A percentile compares a stretch with the other conserved stretches of the same genome.
These are phyloP conservation scores for Plebejus melissa DNA, from an alignment of 2,888 invertebrate species.

Conservation along the genomic window DNA sequence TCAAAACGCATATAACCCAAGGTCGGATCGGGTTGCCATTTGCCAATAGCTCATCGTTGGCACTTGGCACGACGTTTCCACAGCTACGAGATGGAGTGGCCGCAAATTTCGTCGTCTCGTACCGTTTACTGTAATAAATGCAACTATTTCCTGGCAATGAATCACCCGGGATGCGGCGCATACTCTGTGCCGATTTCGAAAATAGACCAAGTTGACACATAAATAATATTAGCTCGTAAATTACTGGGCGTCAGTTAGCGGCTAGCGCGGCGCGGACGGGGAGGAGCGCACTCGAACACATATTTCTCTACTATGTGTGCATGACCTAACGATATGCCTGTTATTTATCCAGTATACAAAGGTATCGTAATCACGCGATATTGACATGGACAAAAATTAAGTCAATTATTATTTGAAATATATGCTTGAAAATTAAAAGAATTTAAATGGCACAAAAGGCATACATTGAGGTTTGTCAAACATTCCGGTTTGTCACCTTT, in stretches of 20 bases:
- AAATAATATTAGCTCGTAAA: slow-evolving; percentile 72
- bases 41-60: slow-evolving; percentile 8
- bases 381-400: not conserved
- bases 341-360: no score
- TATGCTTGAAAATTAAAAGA: not conserved
- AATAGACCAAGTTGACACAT: slow-evolving; percentile 75
- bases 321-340: not conserved
- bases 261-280: slow-evolving; percentile 41
- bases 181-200: slow-evolving; percentile 55
- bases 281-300: not conserved
- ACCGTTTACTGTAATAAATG: slow-evolving; percentile 42
- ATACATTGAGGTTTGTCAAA: no score
- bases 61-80: not conserved
- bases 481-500: no score
- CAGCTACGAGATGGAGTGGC: slow-evolving; percentile 18
- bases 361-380: not conserved
- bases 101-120: slow-evolving; percentile 27
- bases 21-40: not conserved
- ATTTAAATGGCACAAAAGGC: no score
- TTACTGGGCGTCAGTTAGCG: slow-evolving; percentile 46
- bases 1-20: slow-evolving; percentile 16
- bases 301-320: not conserved
- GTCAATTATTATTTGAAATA: not conserved
- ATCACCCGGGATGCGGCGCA: slow-evolving; percentile 49
- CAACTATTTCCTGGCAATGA: slow-evolving; percentile 61